phyloP scores from a whole-genome alignment of 1,140 invertebrate genomes.

The Oscheius sp. region DNA sequence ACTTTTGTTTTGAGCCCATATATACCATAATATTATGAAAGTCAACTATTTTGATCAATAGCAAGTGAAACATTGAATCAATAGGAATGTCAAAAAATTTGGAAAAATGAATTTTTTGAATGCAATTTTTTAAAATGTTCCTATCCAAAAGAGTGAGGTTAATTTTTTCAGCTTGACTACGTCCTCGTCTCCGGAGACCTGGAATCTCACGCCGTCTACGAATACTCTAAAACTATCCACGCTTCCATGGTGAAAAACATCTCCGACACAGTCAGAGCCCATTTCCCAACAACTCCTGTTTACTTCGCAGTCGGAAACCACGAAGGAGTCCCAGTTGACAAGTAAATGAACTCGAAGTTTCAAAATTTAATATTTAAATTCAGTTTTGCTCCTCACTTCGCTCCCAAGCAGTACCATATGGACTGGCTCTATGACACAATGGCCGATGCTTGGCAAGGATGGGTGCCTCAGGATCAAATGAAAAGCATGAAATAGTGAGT shows the following conservation, averaged over 20 bases:
- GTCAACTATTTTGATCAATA: no score
- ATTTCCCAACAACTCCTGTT: slow-evolving; percentile 44
- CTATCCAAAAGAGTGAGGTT: no score
- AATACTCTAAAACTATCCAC: slow-evolving; percentile 11
- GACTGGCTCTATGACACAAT: slow-evolving; percentile 51
- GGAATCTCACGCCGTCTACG: slow-evolving; percentile 45
- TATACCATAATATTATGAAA: no score
- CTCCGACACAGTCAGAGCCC: slow-evolving; percentile 37
- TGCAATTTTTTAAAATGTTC: not conserved
- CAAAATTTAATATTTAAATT: slow-evolving; percentile 3
- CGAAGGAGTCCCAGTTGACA: slow-evolving; percentile 47
- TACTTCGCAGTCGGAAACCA: slow-evolving; percentile 51
- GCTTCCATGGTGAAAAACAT: slow-evolving; percentile 38
- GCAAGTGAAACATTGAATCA: no score
- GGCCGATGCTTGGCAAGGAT: slow-evolving; percentile 43
- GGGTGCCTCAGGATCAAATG: slow-evolving; percentile 45
- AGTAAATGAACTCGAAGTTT: slow-evolving; percentile 6
- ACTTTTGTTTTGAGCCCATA: no score
- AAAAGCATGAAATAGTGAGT: slow-evolving; percentile 30
- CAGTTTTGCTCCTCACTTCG: slow-evolving; percentile 46
- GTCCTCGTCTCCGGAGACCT: slow-evolving; percentile 50
- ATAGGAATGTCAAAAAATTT: no score
- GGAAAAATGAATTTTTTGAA: no score
- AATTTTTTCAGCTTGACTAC: slow-evolving; percentile 45
- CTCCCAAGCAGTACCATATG: slow-evolving; percentile 47